Evolutionary conservation across 1,140 invertebrate species (phyloP), one percentile per base, ranked within the genome.

Genomic region (Cydia splendana): DNA sequence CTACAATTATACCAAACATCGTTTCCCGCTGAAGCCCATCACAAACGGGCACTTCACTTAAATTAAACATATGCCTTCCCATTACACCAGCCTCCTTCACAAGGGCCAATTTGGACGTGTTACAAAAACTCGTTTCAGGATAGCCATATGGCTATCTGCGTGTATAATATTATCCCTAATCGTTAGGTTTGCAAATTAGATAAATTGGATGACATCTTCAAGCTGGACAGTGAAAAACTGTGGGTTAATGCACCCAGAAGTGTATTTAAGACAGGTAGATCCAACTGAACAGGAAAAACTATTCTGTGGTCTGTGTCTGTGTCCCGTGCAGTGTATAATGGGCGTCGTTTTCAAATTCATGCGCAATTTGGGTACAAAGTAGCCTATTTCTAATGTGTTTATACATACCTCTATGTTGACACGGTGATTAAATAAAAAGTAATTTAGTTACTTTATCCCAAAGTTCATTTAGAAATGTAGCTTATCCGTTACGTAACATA

Each of bases 31-130:
- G 18, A 62, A 62, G n/a, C 18, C 20, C 57, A 18, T 6, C 67
- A 42, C 62, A 71, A 71, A 71, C 28, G 67, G 67, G 7, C 67
- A 38, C 57, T 71, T 38, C 34, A 71, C 15, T 71, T 42, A 71
- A 42, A 42, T 71, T 71, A 71, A 71, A 71, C 67, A 69, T 69
- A 38, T 71, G 67, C 12, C n/a, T 12, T 69, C 65, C 28, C 30
- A 69, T 42, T 69, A 71, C 20, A n/a, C 5, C n/a, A 42, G 10
- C 28, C 15, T 69, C 67, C 15, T 71, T 42, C 20, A 20, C n/a
- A 42, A 9, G 34, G 67, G 67, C 34, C 30, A 71, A 42, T 45
- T 71, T 42, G 67, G 67, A 42, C 34, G n/a, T 71, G 65, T 6
- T 69, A 69, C 65, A 69, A 69, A 69, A 42, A 71, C 30, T 71